Percentiles rank a stretch among this genome's conserved stretches.
These are phyloP conservation scores for Erythrocebus patas DNA, from an alignment of 2,113 vertebrate genomes.

Conservation along the genomic window DNA sequence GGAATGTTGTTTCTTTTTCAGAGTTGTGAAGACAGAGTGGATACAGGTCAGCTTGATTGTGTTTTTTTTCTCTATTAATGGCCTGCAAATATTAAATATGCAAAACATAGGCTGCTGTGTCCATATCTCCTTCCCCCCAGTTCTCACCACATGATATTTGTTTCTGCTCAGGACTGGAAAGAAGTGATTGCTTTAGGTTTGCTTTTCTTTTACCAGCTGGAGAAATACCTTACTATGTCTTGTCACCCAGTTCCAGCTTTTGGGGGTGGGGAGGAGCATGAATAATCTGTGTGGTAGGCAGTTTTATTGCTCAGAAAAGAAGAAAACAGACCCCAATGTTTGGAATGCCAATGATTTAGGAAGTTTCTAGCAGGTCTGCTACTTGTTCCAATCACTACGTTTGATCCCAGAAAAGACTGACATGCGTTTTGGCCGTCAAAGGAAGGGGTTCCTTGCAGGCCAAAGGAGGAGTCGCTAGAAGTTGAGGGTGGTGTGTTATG, in stretches of 20 bases:
- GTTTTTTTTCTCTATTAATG: not conserved
- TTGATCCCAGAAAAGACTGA: not conserved
- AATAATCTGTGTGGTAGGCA: conserved; percentile 11
- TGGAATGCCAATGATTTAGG: not conserved
- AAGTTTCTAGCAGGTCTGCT: not conserved
- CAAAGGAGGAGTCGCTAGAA: not conserved
- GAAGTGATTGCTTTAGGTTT: conserved; percentile 62
- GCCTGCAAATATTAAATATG: conserved; percentile 47
- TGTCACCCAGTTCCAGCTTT: conserved; percentile 59
- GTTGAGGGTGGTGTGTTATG: not conserved
- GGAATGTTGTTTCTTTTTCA: conserved; percentile 14
- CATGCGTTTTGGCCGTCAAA: not conserved
- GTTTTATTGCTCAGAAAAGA: not conserved
- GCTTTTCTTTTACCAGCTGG: conserved; percentile 65
- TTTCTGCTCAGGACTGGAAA: conserved; percentile 47
- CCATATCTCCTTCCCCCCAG: not conserved
- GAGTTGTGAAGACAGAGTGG: conserved; percentile 2
- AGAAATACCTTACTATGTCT: conserved; percentile 47
- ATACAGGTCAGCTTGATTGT: conserved; percentile 42
- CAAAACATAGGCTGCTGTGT: conserved; percentile 3
- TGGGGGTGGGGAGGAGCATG: not conserved
- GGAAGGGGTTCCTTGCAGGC: not conserved
- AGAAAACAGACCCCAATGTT: not conserved
- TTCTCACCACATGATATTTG: conserved; percentile 36
- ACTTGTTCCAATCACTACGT: not conserved